Conservation (phyloP, 1,140 invertebrate species). For the Drosophila kurseongensis region DNA sequence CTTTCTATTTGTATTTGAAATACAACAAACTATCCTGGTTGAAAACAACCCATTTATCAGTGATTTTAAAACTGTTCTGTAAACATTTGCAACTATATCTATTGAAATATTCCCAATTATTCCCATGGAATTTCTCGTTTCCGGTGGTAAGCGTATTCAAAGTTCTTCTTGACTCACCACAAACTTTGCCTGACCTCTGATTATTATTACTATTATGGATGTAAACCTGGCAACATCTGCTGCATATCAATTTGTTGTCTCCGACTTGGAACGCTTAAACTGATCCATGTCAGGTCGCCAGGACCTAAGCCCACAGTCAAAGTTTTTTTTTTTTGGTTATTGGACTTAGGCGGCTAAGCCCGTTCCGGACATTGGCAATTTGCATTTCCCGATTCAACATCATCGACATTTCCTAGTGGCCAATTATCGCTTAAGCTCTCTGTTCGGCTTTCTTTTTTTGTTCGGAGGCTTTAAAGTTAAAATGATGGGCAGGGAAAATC, state of each 20-base stretch:
- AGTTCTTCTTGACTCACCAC: not conserved
- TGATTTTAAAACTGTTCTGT: not conserved
- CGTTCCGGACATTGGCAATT: conserved; percentile 74
- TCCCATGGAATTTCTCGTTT: too few species aligned
- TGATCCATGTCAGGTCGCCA: conserved; percentile 55
- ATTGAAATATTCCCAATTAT: not conserved
- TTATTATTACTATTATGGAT: conserved; percentile 64
- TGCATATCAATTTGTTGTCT: conserved; percentile 76
- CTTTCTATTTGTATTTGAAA: not conserved
- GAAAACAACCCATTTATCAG: not conserved
- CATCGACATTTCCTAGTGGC: conserved; percentile 70
- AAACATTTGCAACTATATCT: too few species aligned
- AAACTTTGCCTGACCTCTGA: conserved; percentile 3
- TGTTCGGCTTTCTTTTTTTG: conserved; percentile 20
- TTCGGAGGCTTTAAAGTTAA: conserved; percentile 41
- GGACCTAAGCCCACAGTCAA: conserved; percentile 15
- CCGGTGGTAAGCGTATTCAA: conserved; percentile 14
- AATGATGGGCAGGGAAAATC: conserved; percentile 25
- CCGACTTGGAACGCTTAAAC: conserved; percentile 32
- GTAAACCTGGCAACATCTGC: conserved; percentile 71
- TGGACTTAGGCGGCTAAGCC: conserved; percentile 62
- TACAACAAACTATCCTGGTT: too few species aligned
- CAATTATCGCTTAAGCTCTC: conserved; percentile 77
- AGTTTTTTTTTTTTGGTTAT: conserved; percentile 23
- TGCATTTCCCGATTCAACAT: conserved; percentile 69